These are phyloP conservation scores for Eledona agricola DNA, from an alignment of 2,888 invertebrate species.

Conservation along the genomic window DNA sequence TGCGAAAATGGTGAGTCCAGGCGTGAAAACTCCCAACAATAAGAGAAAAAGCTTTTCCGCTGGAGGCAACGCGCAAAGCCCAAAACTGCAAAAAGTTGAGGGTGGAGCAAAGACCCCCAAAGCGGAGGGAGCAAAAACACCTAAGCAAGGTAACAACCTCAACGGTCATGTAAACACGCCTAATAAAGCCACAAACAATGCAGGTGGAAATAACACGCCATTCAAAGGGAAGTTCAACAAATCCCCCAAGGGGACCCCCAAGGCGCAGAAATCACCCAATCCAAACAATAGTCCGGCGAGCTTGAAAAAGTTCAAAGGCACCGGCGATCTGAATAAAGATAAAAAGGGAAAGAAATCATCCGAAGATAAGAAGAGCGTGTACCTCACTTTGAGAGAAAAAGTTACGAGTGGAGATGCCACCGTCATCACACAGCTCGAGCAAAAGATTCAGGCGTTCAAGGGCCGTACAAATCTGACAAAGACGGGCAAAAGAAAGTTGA, in stretches of 20 bases:
- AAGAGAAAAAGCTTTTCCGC: conserved; percentile 16
- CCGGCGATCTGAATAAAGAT: conserved; percentile 1
- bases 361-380: conserved; percentile 31
- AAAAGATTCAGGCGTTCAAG: conserved; percentile 40
- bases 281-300: background rate
- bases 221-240: conserved; percentile 4
- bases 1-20: conserved; percentile 9
- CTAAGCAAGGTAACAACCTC: no score
- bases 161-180: conserved; percentile 5
- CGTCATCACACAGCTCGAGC: conserved; percentile 32
- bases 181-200: conserved; percentile 4
- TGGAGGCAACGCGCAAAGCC: background rate
- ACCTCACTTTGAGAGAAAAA: conserved; percentile 32
- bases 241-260: background rate
- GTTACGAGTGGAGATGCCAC: conserved; percentile 37
- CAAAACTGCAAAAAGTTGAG: background rate
- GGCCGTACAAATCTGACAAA: conserved; percentile 41
- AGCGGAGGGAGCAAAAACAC: no score
- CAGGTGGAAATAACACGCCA: no score
- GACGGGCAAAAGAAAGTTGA: conserved; percentile 45
- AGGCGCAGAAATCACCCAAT: background rate
- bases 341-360: conserved; percentile 33
- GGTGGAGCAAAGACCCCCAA: conserved; percentile 2
- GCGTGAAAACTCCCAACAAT: conserved; percentile 18
- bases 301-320: background rate